Percentiles rank a stretch among this genome's conserved stretches.
phyloP scores from a whole-genome alignment of 1,140 invertebrate species.

The Aporrectodea caliginosa region DNA sequence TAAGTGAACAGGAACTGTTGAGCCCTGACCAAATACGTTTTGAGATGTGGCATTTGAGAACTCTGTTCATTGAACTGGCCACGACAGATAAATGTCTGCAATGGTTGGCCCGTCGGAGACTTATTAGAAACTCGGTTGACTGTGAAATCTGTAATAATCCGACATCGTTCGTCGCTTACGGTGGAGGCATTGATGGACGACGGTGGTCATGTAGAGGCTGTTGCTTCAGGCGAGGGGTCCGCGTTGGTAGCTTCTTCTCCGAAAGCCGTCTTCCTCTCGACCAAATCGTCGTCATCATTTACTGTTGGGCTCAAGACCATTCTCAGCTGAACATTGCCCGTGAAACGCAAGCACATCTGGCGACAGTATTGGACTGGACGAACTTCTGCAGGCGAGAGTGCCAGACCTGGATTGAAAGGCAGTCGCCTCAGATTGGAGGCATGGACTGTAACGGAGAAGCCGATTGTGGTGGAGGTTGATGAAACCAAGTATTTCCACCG shows the following conservation, averaged over 20 bases:
- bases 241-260: not conserved
- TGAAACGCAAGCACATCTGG: not conserved
- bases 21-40: too few relatives aligned
- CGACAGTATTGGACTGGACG: slow-evolving; percentile 6
- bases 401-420: slow-evolving; percentile 11
- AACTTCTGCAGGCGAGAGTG: slow-evolving; percentile 32
- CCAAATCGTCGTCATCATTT: not conserved
- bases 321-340: not conserved
- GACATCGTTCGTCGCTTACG: not conserved
- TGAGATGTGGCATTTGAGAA: too few relatives aligned
- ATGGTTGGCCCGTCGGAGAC: not conserved
- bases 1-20: too few relatives aligned
- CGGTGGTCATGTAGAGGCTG: not conserved
- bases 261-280: not conserved
- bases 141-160: not conserved
- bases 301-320: not conserved
- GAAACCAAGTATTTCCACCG: not conserved
- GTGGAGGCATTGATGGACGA: not conserved
- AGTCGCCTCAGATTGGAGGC: slow-evolving; percentile 5
- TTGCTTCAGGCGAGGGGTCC: not conserved
- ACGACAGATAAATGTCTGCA: not conserved
- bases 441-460: slow-evolving; percentile 34
- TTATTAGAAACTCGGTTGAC: not conserved
- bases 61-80: too few relatives aligned
- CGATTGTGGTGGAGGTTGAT: slow-evolving; percentile 28